Base-by-base conservation (phyloP, 2,113 vertebrate species). In the Cottus gobio region DNA sequence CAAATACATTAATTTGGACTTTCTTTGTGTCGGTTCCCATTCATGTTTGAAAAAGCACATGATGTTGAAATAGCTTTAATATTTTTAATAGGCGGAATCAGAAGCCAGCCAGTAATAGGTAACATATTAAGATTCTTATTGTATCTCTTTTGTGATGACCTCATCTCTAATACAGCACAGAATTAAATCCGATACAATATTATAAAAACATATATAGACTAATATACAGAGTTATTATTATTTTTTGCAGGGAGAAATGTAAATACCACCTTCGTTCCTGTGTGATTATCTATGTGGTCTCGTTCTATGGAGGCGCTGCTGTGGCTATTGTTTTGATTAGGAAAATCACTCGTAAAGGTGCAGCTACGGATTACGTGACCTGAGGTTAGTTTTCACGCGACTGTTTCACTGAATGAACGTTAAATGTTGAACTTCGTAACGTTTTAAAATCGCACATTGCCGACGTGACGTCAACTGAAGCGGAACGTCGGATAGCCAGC, bases 261-360 rank as follows among this genome's bases (percentile, higher is more conserved):
- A 56, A 56, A 20, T 37, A 0, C 26, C 2, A 28, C 18, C 36
- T 6, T 5, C 22, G 16, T 26, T 1, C 6, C 10, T 62, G 42
- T 15, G 10, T 44, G 37, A 10, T 4, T 12, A 7, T 87, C 88
- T 87, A 75, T 75, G 0, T 37, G 36, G 0, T 36, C 0, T 0
- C 22, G 0, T 13, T 91, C 90, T 91, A 83, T 36, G 7, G 0
- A 0, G 28, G 7, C 1, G 67, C 36, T 20, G 62, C 67, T 83
- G 84, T 66, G 26, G 52, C 52, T 56, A 90, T 92, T 93, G 92
- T 92, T 93, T 90, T 91, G 88, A 87, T 92, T 79, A 63, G 58
- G 65, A 39, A 37, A 71, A 60, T 46, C 50, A 36, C 64, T 69
- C 42, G 44, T 30, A 24, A 31, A 50, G 56, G 31, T 42, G 28